phyloP scores from a whole-genome alignment of 2,888 invertebrate genomes.

The Trachelus iudaicus region DNA sequence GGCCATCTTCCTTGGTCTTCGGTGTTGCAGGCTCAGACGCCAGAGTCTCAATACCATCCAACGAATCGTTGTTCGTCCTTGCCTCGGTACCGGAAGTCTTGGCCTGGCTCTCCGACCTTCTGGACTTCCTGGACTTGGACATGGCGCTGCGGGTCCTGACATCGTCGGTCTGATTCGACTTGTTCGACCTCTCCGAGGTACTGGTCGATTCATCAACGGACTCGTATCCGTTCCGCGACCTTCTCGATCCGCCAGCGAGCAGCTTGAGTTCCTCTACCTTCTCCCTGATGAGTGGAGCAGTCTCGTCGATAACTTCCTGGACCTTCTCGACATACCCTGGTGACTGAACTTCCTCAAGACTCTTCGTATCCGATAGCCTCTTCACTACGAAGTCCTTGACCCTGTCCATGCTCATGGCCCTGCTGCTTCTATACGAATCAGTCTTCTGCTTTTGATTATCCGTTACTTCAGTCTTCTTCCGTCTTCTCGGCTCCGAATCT shows the following conservation, averaged over 20 bases:
- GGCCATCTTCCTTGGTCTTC: slow-evolving; percentile 22
- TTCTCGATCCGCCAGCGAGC: slow-evolving; percentile 4
- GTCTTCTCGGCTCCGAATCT: neutral
- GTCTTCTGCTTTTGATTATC: slow-evolving; percentile 14
- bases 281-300: slow-evolving; percentile 48
- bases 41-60: slow-evolving; percentile 17
- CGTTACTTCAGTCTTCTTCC: slow-evolving; percentile 16
- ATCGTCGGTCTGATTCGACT: slow-evolving; percentile 24
- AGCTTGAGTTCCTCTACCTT: slow-evolving; percentile 49
- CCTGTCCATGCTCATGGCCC: slow-evolving; percentile 41
- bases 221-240: neutral
- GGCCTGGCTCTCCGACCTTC: slow-evolving; percentile 5
- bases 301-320: slow-evolving; percentile 54
- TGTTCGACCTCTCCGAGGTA: slow-evolving; percentile 15
- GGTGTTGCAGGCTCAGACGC: slow-evolving; percentile 14
- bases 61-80: slow-evolving; percentile 9
- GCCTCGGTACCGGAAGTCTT: slow-evolving; percentile 2
- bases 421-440: neutral
- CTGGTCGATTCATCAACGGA: slow-evolving; percentile 16
- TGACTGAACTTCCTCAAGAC: slow-evolving; percentile 49
- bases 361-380: slow-evolving; percentile 39
- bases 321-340: slow-evolving; percentile 51
- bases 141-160: slow-evolving; percentile 15
- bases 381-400: slow-evolving; percentile 43
- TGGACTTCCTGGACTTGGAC: slow-evolving; percentile 9